Evolutionary conservation across 2,797 vertebrate species (phyloP).

Genomic region (Ctenochaetus hawaiiensis): DNA sequence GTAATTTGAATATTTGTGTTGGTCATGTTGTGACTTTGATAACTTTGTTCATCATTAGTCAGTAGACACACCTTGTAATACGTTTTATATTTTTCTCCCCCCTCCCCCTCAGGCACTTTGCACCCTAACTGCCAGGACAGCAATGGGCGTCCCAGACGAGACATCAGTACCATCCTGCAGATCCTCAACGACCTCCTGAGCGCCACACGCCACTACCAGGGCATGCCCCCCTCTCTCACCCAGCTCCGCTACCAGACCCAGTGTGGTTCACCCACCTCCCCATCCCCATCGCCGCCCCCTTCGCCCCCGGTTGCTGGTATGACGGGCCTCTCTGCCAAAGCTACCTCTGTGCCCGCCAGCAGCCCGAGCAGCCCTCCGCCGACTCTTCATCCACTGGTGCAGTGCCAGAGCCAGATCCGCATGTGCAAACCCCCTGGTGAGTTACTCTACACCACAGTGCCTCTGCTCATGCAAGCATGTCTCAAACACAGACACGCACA

Average conservation of each 20-base stretch:
- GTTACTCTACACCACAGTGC: conserved; percentile 60
- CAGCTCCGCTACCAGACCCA: conserved; percentile 98
- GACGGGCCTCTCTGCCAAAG: conserved; percentile 87
- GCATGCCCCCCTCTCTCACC: conserved; percentile 95
- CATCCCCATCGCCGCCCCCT: conserved; percentile 83
- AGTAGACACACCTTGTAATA: not conserved
- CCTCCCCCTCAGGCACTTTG: conserved; percentile 91
- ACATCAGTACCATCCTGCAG: conserved; percentile 97
- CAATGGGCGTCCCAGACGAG: conserved; percentile 93
- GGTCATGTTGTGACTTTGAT: no score
- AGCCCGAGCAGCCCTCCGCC: conserved; percentile 77
- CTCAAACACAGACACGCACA: conserved; percentile 51
- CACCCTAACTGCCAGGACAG: conserved; percentile 99
- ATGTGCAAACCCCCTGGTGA: conserved; percentile 94
- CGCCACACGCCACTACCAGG: conserved; percentile 98
- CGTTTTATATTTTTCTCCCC: not conserved
- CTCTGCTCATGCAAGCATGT: conserved; percentile 52
- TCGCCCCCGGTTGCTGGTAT: conserved; percentile 84
- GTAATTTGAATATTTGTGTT: no score
- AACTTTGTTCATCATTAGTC: no score
- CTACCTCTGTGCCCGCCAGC: conserved; percentile 89
- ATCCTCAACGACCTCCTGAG: conserved; percentile 98
- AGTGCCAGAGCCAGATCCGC: conserved; percentile 95
- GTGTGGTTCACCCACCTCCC: conserved; percentile 85
- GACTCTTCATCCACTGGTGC: conserved; percentile 88